These are phyloP conservation scores for Eulemur albifrons DNA, from an alignment of 2,797 vertebrate species.

Conservation along the genomic window DNA sequence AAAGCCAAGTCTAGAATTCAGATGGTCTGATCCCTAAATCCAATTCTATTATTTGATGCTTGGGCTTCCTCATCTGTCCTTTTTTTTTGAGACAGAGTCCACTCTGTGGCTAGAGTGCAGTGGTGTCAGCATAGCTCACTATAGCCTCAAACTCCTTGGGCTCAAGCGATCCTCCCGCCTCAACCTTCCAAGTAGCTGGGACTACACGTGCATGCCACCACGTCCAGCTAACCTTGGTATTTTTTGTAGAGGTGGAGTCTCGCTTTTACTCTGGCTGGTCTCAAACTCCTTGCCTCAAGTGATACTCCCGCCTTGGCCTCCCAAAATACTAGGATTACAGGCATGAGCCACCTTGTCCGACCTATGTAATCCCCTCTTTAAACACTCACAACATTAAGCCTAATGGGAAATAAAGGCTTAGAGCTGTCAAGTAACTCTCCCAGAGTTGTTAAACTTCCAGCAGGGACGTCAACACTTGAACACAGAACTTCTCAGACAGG, in stretches of 20 bases:
- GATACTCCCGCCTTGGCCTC: not conserved
- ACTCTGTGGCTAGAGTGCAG: not conserved
- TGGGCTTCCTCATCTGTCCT: not conserved
- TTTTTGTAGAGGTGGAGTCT: not conserved
- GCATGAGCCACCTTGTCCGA: not conserved
- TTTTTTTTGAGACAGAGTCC: not conserved
- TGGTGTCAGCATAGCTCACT: not conserved
- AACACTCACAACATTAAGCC: not conserved
- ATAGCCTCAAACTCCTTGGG: not conserved
- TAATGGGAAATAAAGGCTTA: not conserved
- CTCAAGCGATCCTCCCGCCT: not conserved
- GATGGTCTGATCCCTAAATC: not conserved
- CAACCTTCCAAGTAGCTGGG: not conserved
- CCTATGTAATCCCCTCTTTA: not conserved
- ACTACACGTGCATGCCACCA: not conserved
- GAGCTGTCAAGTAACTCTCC: not conserved
- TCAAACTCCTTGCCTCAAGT: not conserved
- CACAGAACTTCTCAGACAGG: not conserved
- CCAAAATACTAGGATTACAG: not conserved
- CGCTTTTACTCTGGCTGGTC: not conserved
- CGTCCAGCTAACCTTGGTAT: not conserved
- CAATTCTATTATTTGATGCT: not conserved
- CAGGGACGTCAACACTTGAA: not conserved
- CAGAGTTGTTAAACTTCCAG: not conserved
- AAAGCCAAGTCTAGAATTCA: not conserved